Base-by-base conservation (phyloP, 1,140 invertebrate species). In the Leptoteleia sp. region DNA sequence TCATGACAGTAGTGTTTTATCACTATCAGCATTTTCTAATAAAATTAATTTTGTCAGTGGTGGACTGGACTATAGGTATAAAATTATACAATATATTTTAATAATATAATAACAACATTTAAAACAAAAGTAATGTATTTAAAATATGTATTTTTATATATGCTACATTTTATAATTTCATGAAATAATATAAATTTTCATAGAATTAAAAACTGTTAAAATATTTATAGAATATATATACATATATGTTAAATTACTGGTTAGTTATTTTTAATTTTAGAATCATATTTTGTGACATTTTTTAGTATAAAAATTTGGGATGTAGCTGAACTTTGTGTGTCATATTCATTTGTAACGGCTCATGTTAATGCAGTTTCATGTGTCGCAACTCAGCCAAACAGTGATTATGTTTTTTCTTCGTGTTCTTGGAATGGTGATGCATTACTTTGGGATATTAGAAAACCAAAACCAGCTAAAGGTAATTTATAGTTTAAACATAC, bases 261-360 rank as follows among this genome's bases (percentile, higher is more conserved):
- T n/a, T n/a, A n/a, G n/a, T n/a, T n/a, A n/a, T n/a, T n/a, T n/a
- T n/a, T 25, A 25, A 25, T 25, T n/a, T n/a, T n/a, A n/a, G 22
- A 25, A 25, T 25, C 3, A 25, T 6, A 3, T 25, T 25, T 3
- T 25, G 6, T 6, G 6, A 25, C 22, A 25, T 68, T 22, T 65
- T 81, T 4, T 31, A 89, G 88, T 22, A 80, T 89, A 54, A 89
- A 88, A 82, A 38, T 89, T 7, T 89, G 88, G 88, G 80, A 89
- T 13, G 12, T 65, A 47, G 8, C 65, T 11, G 84, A 86, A 40
- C 67, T 89, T 22, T 35, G 81, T 7, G 47, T 84, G 9, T 81
- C 17, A 33, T 15, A 80, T 42, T 81, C 85, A 0, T 89, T 78
- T 54, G 12, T 61, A 45, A 73, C 47, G 59, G 87, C 87, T 9